Conservation (phyloP, 2,797 vertebrate genomes). For the Gymnopithys bicolor region DNA sequence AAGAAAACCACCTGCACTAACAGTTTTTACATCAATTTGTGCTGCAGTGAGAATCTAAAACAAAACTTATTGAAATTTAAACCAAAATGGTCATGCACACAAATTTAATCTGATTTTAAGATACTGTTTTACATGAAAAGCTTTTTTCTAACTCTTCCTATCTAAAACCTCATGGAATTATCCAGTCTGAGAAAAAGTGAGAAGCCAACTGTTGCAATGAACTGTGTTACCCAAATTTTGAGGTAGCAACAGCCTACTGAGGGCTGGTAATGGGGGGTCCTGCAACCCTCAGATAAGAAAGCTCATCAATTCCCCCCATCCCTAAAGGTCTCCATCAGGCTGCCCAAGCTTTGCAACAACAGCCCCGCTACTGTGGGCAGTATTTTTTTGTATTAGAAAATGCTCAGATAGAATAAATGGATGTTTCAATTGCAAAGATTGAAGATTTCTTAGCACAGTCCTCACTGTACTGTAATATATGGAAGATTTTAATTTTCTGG, state of each 20-base stretch:
- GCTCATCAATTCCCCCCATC: neutral
- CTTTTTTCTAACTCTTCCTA: neutral
- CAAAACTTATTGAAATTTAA: neutral
- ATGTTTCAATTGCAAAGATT: slow-evolving; percentile 9
- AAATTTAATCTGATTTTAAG: neutral
- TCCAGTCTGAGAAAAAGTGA: neutral
- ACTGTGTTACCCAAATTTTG: rapidly evolving
- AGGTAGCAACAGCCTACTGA: neutral
- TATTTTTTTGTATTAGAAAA: slow-evolving; percentile 4
- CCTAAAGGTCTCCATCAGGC: neutral
- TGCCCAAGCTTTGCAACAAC: neutral
- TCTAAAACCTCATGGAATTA: neutral
- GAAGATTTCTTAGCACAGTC: neutral
- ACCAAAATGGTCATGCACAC: rapidly evolving
- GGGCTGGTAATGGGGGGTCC: neutral
- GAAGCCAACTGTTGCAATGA: neutral
- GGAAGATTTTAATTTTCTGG: neutral
- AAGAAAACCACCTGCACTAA: neutral
- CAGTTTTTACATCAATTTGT: neutral
- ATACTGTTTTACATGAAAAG: neutral
- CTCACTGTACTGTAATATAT: neutral
- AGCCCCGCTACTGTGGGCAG: neutral
- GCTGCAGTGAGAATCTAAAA: neutral
- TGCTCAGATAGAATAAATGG: neutral
- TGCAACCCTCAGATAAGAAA: neutral